Base-by-base conservation (phyloP, 2,113 vertebrate genomes). In the Tetrax tetrax region DNA sequence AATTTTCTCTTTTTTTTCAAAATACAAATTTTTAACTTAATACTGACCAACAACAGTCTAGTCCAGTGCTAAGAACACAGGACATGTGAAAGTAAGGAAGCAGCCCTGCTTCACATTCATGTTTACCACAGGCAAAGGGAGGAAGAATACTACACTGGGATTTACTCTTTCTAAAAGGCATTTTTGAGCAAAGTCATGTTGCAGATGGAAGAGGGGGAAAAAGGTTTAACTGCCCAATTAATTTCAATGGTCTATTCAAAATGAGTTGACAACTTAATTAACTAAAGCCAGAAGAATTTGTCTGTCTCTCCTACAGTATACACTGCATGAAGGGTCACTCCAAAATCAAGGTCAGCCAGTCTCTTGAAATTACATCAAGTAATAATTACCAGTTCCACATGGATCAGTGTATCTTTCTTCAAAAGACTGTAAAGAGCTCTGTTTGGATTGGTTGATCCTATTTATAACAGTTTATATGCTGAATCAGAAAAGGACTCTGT, bases 171-270 rank as follows among this genome's bases (percentile, higher is more conserved):
- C 11, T 1, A 14, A 7, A 70, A 53, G 9, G 5, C 43, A 6
- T 2, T 85, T 84, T 63, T 80, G 21, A 38, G 9, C 61, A 35
- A 86, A 53, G 16, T 27, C 3, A n/a, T 72, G 29, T 24, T 27
- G 35, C 11, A n/a, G 29, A 23, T 29, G 7, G n/a, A 54, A 75
- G 25, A 17, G 2, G 2, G 10, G 0, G 0, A 17, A 43, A 31
- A 9, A 41, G 3, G 2, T 74, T 87, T 65, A 59, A 29, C 21
- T 24, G 2, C 82, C 59, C 16, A 23, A 5, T 64, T 90, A 0
- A 61, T 76, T 93, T 90, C 27, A 72, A 25, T 22, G 19, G 1
- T 3, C 6, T 64, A 35, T 72, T 43, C 19, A 88, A 90, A 85
- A 14, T 2, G 27, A 60, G 12, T 29, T 43, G 12, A 41, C 31